A percentile compares a stretch with the other conserved stretches of the same genome.
Evolutionary conservation across 1,140 invertebrate species (phyloP).

Genomic region (Caenorhabditis brenneri): DNA sequence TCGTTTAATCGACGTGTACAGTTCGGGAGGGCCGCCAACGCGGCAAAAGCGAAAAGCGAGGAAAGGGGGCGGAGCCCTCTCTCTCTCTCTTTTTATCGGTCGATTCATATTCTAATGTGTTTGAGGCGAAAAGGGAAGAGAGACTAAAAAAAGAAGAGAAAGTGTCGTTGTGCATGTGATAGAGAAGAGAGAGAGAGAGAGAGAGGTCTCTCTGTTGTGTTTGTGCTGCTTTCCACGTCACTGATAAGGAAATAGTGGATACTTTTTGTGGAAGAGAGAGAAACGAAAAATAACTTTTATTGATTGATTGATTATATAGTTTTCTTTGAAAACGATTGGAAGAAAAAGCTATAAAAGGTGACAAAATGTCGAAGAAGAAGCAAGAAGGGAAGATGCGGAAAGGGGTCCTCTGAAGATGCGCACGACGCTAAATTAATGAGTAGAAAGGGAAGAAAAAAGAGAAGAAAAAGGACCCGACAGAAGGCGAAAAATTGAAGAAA

Average conservation of each 20-base stretch:
- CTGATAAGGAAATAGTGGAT: constrained; percentile 5
- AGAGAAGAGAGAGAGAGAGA: not conserved
- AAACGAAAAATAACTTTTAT: not conserved
- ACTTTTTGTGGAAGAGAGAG: not conserved
- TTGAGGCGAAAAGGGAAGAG: not conserved
- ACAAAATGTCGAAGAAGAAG: not conserved
- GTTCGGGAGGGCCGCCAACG: constrained; percentile 22
- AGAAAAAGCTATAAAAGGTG: not conserved
- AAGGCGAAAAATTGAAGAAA: not conserved
- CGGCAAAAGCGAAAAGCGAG: not conserved
- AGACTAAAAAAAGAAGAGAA: not conserved
- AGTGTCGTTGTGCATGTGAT: constrained; percentile 6
- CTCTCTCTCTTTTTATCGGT: not conserved
- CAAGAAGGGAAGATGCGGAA: not conserved
- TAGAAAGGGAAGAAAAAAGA: not conserved
- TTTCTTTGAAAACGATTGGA: not conserved
- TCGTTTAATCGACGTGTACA: constrained; percentile 42
- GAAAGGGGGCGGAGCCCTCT: not conserved
- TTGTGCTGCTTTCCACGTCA: constrained; percentile 5
- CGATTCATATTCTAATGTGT: constrained; percentile 32
- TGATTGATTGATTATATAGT: not conserved
- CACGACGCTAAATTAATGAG: constrained; percentile 31
- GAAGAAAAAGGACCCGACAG: not conserved
- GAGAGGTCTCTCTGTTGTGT: constrained; percentile 6
- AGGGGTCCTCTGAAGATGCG: not conserved